Base-by-base conservation (phyloP, 2,797 vertebrate genomes). In the Siniperca obscura region DNA sequence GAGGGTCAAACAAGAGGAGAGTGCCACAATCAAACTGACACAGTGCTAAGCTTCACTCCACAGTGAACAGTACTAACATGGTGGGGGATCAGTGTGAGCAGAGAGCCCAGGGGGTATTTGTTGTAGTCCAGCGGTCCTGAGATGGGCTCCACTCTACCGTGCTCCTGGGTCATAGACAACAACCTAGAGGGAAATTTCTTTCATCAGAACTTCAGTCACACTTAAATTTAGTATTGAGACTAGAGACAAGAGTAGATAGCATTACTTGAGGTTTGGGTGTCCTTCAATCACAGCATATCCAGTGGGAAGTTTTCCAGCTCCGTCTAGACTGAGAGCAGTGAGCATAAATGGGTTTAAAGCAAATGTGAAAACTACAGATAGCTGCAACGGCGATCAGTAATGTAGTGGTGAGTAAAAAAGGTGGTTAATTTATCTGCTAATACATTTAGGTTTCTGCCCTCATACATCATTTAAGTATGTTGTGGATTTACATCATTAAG, bases 81-180 rank as follows among this genome's bases (percentile, higher is more conserved):
- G 86, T 95, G 96, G 1, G 97, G 96, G 68, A 98, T 94, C 70
- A 97, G 90, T 0, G 78, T 91, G 68, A 97, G 80, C 75, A 93
- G 78, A 65, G 87, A 93, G 21, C 97, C 97, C 79, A 97, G 46
- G 0, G 97, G 97, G 87, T 94, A 96, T 27, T 74, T 88, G 86
- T 75, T 89, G 53, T 95, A 97, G 22, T 97, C 96, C 89, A 97
- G 42, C 17, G 10, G 55, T 5, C 96, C 97, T 0, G 92, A 90
- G 52, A 91, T 17, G 0, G 95, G 86, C 87, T 96, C 96, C 85
- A 97, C 90, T 85, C 86, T 89, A 27, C 97, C 97, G 2, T 97
- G 97, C 87, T 97, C 97, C 91, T 97, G 97, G 14, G 96, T 97
- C 95, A 97, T 95, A 19, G 95, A 96, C 87, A 91, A 77, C 86